Percentiles rank a stretch among this genome's conserved stretches.
phyloP scores from a whole-genome alignment of 1,140 invertebrate species.

The Cydia fagiglandana region DNA sequence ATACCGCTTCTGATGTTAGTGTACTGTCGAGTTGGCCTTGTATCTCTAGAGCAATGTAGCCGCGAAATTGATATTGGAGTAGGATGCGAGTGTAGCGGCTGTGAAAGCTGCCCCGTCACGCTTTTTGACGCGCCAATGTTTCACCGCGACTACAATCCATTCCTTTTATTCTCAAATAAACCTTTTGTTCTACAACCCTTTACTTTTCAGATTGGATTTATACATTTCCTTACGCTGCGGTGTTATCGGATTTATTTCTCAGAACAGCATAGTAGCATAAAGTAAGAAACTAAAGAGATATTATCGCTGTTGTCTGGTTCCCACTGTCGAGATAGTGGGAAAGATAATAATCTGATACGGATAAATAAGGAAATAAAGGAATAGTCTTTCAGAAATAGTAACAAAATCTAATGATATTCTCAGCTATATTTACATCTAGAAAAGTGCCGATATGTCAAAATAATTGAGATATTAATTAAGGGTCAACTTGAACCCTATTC shows the following conservation, averaged over 20 bases:
- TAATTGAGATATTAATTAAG: too few species aligned
- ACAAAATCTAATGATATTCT: too few species aligned
- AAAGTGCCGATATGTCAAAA: too few species aligned
- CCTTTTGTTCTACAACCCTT: conserved; percentile 49
- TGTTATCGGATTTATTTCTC: conserved; percentile 43
- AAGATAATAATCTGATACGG: conserved; percentile 6
- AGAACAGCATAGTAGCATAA: neutral
- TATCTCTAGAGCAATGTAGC: conserved; percentile 37
- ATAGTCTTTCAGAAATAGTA: too few species aligned
- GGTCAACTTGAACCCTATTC: too few species aligned
- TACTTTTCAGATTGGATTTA: conserved; percentile 46
- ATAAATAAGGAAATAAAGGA: neutral
- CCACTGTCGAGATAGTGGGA: neutral
- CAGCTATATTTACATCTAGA: too few species aligned
- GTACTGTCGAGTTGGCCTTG: too few species aligned
- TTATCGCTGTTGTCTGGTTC: neutral
- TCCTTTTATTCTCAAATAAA: conserved; percentile 49
- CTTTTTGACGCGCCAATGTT: conserved; percentile 49
- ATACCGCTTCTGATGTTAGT: too few species aligned
- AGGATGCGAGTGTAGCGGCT: conserved; percentile 25
- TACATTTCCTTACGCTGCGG: conserved; percentile 7
- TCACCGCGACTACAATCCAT: conserved; percentile 44
- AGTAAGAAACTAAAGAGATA: conserved; percentile 23
- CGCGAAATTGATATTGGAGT: conserved; percentile 55
- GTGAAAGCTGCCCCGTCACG: conserved; percentile 40